A percentile compares a stretch with the other conserved stretches of the same genome.
Conservation (phyloP, 2,113 vertebrate genomes). For the Nanorana parkeri region DNA sequence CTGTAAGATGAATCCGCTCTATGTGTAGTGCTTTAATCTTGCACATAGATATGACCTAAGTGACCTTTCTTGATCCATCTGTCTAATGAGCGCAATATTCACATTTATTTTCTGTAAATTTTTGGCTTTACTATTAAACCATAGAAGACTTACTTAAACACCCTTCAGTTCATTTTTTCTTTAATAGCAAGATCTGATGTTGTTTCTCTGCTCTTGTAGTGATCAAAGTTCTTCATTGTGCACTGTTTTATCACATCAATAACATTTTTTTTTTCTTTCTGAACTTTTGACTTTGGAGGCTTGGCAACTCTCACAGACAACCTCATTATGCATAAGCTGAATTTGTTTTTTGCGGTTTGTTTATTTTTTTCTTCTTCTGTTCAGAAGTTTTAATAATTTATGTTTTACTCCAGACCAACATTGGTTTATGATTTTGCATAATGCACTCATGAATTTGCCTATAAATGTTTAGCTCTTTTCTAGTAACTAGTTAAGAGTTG, state of each 20-base stretch:
- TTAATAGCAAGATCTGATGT: background rate
- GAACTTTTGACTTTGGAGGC: conserved; percentile 49
- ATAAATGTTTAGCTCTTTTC: conserved; percentile 27
- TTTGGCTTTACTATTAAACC: background rate
- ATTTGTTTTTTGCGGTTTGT: conserved; percentile 22
- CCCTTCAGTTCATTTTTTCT: conserved; percentile 14
- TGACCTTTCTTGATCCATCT: conserved; percentile 4
- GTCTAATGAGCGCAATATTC: background rate
- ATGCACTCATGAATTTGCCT: conserved; percentile 22
- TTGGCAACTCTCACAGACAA: conserved; percentile 22
- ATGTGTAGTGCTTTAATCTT: conserved; percentile 17
- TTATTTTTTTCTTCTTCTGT: conserved; percentile 40
- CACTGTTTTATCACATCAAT: conserved; percentile 36
- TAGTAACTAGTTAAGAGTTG: conserved; percentile 16
- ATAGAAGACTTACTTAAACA: background rate
- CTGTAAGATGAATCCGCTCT: background rate
- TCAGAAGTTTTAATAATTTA: conserved; percentile 46
- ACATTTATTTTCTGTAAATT: background rate
- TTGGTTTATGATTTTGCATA: conserved; percentile 35
- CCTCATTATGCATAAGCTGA: conserved; percentile 45
- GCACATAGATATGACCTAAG: background rate
- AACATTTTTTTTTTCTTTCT: conserved; percentile 18
- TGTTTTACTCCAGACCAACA: conserved; percentile 11
- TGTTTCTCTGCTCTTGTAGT: conserved; percentile 5
- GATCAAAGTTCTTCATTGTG: conserved; percentile 21